Percentiles rank a stretch among this genome's conserved stretches.
These are phyloP conservation scores for Alethe diademata DNA, from an alignment of 2,113 vertebrate species.

Conservation along the genomic window DNA sequence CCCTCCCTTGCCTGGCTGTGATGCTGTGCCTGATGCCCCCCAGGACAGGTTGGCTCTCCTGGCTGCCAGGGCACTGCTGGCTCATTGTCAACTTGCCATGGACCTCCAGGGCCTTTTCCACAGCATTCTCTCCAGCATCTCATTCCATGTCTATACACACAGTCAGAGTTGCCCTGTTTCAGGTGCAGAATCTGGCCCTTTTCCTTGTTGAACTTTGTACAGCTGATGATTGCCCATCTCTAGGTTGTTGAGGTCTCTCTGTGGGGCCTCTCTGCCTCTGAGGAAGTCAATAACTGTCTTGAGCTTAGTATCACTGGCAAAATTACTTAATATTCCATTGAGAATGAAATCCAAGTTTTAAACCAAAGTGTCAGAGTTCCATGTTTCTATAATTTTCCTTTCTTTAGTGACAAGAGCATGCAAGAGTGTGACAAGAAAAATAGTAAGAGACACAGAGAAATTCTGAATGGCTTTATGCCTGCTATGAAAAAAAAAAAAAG, in stretches of 20 bases:
- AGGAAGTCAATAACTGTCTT: background rate
- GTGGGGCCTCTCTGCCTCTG: background rate
- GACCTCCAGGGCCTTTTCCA: rapidly evolving
- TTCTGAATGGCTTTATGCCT: background rate
- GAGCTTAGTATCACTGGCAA: background rate
- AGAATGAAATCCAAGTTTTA: background rate
- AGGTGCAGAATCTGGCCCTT: rapidly evolving
- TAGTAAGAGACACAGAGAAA: background rate
- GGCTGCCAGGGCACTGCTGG: background rate
- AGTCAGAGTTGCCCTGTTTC: background rate
- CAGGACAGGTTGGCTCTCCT: background rate
- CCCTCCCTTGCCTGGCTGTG: rapidly evolving
- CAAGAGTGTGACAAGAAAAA: background rate
- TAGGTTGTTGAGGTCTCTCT: background rate
- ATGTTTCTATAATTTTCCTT: background rate
- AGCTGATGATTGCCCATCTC: background rate
- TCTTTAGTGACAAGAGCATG: background rate
- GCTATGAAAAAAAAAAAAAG: background rate
- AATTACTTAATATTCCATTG: background rate
- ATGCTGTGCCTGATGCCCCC: background rate
- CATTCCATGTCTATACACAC: background rate
- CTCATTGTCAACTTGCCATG: rapidly evolving
- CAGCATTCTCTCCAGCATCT: rapidly evolving
- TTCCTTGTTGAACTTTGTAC: rapidly evolving
- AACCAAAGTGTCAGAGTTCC: background rate